phyloP scores from a whole-genome alignment of 1,140 invertebrate genomes.

The Bombus sibiricus region DNA sequence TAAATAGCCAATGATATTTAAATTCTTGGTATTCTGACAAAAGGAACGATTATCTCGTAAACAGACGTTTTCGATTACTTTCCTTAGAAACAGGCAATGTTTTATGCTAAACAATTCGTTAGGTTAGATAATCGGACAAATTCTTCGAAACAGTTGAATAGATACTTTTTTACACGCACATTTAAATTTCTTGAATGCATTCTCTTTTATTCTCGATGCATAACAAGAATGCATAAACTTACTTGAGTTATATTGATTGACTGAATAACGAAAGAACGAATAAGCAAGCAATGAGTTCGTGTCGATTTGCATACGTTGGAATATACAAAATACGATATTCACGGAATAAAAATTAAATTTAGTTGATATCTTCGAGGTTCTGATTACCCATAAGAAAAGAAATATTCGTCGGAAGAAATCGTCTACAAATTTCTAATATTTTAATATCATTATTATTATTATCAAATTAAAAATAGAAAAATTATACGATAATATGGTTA shows the following conservation, averaged over 20 bases:
- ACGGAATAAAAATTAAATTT: constrained; percentile 1
- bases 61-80: neutral
- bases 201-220: neutral
- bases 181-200: constrained; percentile 14
- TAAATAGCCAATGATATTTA: neutral
- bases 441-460: too few relatives aligned
- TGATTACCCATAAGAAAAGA: neutral
- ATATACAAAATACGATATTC: neutral
- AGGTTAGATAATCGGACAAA: neutral
- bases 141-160: neutral
- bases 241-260: constrained; percentile 30
- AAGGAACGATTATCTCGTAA: neutral
- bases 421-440: neutral
- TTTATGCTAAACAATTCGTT: neutral
- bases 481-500: fast-evolving
- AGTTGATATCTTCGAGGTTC: neutral
- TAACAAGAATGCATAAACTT: constrained; percentile 24
- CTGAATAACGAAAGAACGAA: constrained; percentile 18
- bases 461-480: neutral
- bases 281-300: constrained; percentile 11
- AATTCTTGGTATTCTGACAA: neutral
- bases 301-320: constrained; percentile 21
- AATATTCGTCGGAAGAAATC: neutral
- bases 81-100: neutral
- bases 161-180: neutral